Conservation (phyloP, 2,113 vertebrate genomes). For the Myiagra hebetior region DNA sequence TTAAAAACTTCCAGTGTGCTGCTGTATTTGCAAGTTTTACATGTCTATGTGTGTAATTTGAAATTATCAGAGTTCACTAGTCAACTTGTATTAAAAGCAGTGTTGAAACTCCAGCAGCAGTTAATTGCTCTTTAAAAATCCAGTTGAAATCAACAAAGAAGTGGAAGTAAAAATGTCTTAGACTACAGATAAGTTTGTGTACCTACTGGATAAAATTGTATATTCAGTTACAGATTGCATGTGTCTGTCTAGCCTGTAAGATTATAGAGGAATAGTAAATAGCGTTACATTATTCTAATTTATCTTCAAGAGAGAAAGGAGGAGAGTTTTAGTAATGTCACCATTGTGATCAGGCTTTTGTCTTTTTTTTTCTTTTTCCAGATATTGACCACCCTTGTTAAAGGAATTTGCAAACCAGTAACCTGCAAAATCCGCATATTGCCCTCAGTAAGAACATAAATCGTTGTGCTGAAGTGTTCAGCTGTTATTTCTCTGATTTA, state of each 20-base stretch:
- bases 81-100: not conserved
- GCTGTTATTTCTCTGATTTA: not conserved
- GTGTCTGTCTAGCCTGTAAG: not conserved
- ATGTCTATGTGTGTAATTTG: not conserved
- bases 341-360: not conserved
- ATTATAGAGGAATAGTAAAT: not conserved
- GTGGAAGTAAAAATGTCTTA: not conserved
- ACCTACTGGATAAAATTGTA: not conserved
- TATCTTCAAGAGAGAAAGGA: not conserved
- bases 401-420: conserved; percentile 84
- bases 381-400: conserved; percentile 89
- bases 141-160: not conserved
- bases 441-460: conserved; percentile 79
- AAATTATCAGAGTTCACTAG: not conserved
- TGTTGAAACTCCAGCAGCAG: not conserved
- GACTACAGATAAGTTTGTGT: not conserved
- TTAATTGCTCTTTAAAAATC: not conserved
- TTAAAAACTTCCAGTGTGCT: not conserved
- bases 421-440: conserved; percentile 97
- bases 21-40: not conserved
- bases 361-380: conserved; percentile 43
- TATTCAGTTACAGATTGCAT: not conserved
- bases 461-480: not conserved
- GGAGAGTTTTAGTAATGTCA: not conserved
- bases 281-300: not conserved